Base-by-base conservation (phyloP, 2,113 vertebrate genomes). In the Xiphorhynchus elegans region DNA sequence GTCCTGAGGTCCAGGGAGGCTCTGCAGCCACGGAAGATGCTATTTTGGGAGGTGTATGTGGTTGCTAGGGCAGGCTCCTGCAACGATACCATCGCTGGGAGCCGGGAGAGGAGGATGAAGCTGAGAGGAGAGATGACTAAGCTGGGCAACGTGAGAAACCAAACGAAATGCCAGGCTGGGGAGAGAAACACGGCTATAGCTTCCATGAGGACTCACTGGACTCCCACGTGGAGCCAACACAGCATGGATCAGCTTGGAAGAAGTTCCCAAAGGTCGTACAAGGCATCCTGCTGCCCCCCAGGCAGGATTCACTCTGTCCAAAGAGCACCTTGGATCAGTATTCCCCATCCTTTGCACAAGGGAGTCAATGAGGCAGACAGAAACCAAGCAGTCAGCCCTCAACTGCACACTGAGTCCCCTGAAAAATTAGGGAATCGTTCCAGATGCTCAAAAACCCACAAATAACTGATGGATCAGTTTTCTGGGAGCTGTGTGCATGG, bases 51-150 rank as follows among this genome's bases (percentile, higher is more conserved):
- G 72, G 67, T 46, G 10, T 59, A 31, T 66, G 60, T 64, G 84
- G 90, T 94, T 97, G 97, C 95, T 77, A 93, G 69, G 96, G 95
- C 79, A 72, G 91, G 31, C 59, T 94, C 77, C 88, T 72, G n/a
- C 81, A 80, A 94, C 4, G 8, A 90, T 49, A 76, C 77, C 83
- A 92, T 79, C 84, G 37, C 37, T 37, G 37, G 37, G 37, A 37
- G 37, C 53, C 62, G 68, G 72, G 60, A 90, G 75, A 87, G 23
- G 39, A 64, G 47, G 63, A 67, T 86, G 53, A 62, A 94, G 37
- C 14, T 46, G 77, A 87, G 55, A 87, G 35, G 40, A 70, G 64
- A 59, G 50, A 88, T 92, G 94, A 95, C 35, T 81, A 88, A 94
- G 80, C 8, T 8, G 44, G 53, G 39, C 49, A 93, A 95, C 7